Base-by-base conservation (phyloP, 2,113 vertebrate genomes). In the Vulpes ferrilata region DNA sequence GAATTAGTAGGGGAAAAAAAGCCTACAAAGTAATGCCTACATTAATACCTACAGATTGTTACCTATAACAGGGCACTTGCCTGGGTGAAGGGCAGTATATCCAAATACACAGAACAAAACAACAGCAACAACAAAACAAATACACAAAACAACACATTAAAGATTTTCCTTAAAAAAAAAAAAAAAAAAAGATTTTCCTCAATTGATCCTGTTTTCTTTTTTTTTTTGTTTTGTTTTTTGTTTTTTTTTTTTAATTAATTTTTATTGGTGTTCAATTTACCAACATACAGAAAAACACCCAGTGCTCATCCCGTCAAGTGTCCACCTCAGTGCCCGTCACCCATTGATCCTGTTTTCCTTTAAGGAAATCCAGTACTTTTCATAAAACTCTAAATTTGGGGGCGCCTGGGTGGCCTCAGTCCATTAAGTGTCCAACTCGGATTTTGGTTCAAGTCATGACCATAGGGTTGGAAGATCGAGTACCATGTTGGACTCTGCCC, bases 311-410 rank as follows among this genome's bases (percentile, higher is more conserved):
- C 35, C 35, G 35, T 35, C 35, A 35, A 35, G 35, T 35, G 35
- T 35, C 35, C 35, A 35, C 35, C 35, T 35, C 35, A 35, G 35
- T 35, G 35, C 35, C 35, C 35, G 35, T 35, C 35, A 35, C 35
- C 35, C 35, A 92, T 67, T 71, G 60, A 23, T 87, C 51, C 71
- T 67, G 38, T 69, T 94, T 95, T 88, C 95, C 35, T 78, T 79
- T 35, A 92, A 92, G 43, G 55, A 90, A 94, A 95, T 64, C 6
- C 7, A 93, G 53, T 32, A 93, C 16, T 43, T 92, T 65, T 69
- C 8, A 78, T 57, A 78, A 90, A 95, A 86, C 55, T 82, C 19
- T 93, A 23, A 90, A 96, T 90, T 9, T 97, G 53, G 3, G 9
- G 32, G 32, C 17, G 3, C 32, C 67, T 35, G 67, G 32, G 17